A percentile compares a stretch with the other conserved stretches of the same genome.
phyloP scores from a whole-genome alignment of 2,888 invertebrate species.

The Diadegma fenestrale region DNA sequence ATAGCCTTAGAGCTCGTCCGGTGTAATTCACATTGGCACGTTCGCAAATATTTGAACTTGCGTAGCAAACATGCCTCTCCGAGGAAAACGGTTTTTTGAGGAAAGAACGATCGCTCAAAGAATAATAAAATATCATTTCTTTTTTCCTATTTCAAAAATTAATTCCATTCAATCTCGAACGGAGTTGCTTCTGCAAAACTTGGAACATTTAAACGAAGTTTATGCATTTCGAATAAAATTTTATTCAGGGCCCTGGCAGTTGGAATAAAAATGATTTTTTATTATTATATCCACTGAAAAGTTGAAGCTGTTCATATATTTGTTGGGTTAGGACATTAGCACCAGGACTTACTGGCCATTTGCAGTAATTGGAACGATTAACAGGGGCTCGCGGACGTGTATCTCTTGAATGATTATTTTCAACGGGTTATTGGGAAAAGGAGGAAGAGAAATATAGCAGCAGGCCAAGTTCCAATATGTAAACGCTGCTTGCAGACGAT shows the following conservation, averaged over 20 bases:
- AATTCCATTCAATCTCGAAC: not conserved
- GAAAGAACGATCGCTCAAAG: conserved; percentile 14
- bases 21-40: conserved; percentile 45
- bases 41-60: conserved; percentile 51
- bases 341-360: no score
- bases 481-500: conserved; percentile 30
- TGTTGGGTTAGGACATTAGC: not conserved
- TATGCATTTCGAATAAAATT: not conserved
- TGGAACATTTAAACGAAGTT: no score
- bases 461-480: not conserved
- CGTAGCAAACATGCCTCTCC: conserved; percentile 50
- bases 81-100: conserved; percentile 15
- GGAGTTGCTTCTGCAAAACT: not conserved
- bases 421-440: conserved; percentile 5
- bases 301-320: not conserved
- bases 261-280: not conserved
- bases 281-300: not conserved
- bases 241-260: not conserved
- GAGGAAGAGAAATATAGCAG: not conserved
- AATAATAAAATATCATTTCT: conserved; percentile 19
- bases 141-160: not conserved
- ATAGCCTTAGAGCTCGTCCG: conserved; percentile 26
- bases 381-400: not conserved
- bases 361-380: no score
- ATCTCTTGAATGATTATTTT: not conserved